Conservation (phyloP, 2,113 vertebrate genomes). For the Tricholaema leucomelas region DNA sequence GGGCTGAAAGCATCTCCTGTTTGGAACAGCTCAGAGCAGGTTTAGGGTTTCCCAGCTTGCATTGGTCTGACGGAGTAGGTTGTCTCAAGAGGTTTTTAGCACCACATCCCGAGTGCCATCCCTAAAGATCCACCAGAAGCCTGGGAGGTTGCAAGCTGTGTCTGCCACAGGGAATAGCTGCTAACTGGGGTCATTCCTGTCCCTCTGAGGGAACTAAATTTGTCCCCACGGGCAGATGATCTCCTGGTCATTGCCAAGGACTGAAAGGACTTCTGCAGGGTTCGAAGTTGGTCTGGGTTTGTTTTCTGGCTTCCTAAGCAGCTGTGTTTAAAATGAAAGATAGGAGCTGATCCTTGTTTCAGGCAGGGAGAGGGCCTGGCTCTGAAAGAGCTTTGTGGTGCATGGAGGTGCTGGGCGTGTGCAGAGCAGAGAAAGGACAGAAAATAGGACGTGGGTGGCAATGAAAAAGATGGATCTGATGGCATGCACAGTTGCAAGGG, state of each 20-base stretch:
- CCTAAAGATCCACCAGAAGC: background rate
- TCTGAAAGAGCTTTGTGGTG: background rate
- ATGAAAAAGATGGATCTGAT: background rate
- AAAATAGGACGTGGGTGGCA: fast-evolving
- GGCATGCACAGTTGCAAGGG: fast-evolving
- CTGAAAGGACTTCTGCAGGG: background rate
- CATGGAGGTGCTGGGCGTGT: background rate
- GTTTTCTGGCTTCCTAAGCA: background rate
- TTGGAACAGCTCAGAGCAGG: background rate
- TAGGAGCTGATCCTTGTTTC: background rate
- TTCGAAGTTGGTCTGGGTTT: background rate
- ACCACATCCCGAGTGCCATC: background rate
- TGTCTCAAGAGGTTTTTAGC: background rate
- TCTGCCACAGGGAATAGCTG: background rate
- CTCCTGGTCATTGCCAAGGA: background rate
- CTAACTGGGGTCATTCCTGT: background rate
- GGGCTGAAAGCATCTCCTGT: background rate
- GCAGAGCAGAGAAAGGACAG: background rate
- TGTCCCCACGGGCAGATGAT: fast-evolving
- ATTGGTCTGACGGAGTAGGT: background rate
- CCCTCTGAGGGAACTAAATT: background rate
- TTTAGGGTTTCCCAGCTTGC: background rate
- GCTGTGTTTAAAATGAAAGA: background rate
- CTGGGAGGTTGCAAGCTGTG: background rate
- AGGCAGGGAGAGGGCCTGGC: fast-evolving